Conservation (phyloP, 2,113 vertebrate species). For the Turnix velox region DNA sequence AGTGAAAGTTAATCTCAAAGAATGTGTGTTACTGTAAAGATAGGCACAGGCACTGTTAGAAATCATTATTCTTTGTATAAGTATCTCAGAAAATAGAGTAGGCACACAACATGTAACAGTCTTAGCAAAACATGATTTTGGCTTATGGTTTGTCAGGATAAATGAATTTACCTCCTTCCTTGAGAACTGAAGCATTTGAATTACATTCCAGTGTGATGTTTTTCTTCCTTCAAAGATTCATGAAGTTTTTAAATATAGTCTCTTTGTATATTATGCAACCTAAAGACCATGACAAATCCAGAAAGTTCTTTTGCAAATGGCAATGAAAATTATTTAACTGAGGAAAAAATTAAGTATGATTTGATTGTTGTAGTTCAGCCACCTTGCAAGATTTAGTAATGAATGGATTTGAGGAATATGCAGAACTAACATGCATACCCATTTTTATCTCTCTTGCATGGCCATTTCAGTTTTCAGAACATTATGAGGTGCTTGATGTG, state of each 20-base stretch:
- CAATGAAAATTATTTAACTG: not conserved
- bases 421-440: conserved; percentile 35
- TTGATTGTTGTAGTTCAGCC: not conserved
- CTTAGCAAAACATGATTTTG: not conserved
- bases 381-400: not conserved
- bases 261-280: not conserved
- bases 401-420: not conserved
- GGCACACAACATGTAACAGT: not conserved
- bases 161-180: not conserved
- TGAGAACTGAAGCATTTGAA: not conserved
- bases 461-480: not conserved
- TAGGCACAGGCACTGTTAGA: not conserved
- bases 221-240: not conserved
- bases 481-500: conserved; percentile 11
- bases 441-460: conserved; percentile 44
- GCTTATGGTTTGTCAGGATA: not conserved
- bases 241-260: not conserved
- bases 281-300: not conserved
- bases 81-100: not conserved
- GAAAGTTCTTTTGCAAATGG: not conserved
- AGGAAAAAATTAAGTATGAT: not conserved
- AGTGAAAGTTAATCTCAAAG: not conserved
- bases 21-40: not conserved
- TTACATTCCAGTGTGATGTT: not conserved
- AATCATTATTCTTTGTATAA: not conserved